These are phyloP conservation scores for Trypoxylon attenuatum DNA, from an alignment of 2,888 invertebrate species.

Conservation along the genomic window DNA sequence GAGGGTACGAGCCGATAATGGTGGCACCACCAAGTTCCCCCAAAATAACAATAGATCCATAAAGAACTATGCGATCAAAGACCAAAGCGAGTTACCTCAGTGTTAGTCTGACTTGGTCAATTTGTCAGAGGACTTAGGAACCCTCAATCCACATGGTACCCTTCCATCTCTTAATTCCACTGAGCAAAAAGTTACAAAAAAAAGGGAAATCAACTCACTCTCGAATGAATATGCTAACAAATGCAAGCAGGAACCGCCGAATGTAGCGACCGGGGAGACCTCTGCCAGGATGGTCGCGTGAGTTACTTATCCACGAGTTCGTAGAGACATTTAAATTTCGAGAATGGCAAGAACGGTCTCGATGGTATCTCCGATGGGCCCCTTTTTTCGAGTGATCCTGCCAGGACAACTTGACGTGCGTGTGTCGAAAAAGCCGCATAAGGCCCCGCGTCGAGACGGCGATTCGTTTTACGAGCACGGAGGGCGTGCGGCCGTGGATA, in stretches of 20 bases:
- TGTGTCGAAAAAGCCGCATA: constrained; percentile 62
- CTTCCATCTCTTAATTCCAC: too few relatives aligned
- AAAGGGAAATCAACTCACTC: not conserved
- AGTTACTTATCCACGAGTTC: constrained; percentile 9
- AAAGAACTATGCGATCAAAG: too few relatives aligned
- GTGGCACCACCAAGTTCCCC: too few relatives aligned
- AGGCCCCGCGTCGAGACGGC: constrained; percentile 55
- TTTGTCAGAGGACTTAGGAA: not conserved
- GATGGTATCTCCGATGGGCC: constrained; percentile 26
- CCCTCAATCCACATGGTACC: not conserved
- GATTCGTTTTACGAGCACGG: constrained; percentile 67
- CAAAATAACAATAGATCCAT: too few relatives aligned
- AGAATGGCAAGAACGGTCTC: constrained; percentile 15
- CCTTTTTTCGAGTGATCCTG: constrained; percentile 19
- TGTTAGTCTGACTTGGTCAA: too few relatives aligned
- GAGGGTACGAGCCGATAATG: too few relatives aligned
- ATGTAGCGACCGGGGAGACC: not conserved
- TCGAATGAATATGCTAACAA: constrained; percentile 3
- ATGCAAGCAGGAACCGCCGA: not conserved
- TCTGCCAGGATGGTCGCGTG: constrained; percentile 5
- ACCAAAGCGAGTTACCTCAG: too few relatives aligned
- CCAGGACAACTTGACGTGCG: constrained; percentile 46
- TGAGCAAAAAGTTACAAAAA: not conserved
- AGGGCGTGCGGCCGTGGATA: constrained; percentile 64
- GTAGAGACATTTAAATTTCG: constrained; percentile 43